A percentile compares a stretch with the other conserved stretches of the same genome.
Evolutionary conservation across 2,888 invertebrate species (phyloP).

Genomic region (Phaonia tiefii): DNA sequence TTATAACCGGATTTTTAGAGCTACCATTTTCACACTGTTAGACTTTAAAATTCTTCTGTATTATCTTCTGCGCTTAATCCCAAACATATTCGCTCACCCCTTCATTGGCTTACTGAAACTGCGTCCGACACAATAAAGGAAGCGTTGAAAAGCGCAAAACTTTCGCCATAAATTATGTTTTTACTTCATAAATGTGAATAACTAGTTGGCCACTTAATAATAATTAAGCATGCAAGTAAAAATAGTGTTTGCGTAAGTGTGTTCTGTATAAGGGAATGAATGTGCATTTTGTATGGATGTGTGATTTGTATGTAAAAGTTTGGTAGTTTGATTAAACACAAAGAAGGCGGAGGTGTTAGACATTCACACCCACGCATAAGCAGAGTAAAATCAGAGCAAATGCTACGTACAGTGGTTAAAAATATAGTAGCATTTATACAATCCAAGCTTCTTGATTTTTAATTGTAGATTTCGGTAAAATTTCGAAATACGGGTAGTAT

Average conservation of each 20-base stretch:
- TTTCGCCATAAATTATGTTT: conserved; percentile 69
- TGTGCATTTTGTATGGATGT: conserved; percentile 11
- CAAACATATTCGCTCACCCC: conserved; percentile 12
- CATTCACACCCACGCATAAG: neutral
- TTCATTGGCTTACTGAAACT: neutral
- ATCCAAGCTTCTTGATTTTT: no score
- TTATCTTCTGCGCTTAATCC: no score
- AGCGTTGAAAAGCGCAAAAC: conserved; percentile 50
- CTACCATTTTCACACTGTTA: no score
- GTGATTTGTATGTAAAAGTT: neutral
- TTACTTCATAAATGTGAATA: conserved; percentile 68
- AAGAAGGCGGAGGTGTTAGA: conserved; percentile 23
- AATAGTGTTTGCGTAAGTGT: neutral
- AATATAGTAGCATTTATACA: no score
- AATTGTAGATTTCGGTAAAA: no score
- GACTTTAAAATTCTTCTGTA: no score
- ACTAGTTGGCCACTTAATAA: conserved; percentile 69
- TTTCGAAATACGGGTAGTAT: no score
- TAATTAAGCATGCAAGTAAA: conserved; percentile 68
- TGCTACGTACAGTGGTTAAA: no score
- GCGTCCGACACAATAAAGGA: neutral
- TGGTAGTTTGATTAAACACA: conserved; percentile 22
- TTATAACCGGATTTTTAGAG: no score
- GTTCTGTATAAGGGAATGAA: neutral
- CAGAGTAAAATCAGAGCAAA: neutral